Evolutionary conservation across 1,140 invertebrate species (phyloP).

Genomic region (Leguminivora glycinivorella): DNA sequence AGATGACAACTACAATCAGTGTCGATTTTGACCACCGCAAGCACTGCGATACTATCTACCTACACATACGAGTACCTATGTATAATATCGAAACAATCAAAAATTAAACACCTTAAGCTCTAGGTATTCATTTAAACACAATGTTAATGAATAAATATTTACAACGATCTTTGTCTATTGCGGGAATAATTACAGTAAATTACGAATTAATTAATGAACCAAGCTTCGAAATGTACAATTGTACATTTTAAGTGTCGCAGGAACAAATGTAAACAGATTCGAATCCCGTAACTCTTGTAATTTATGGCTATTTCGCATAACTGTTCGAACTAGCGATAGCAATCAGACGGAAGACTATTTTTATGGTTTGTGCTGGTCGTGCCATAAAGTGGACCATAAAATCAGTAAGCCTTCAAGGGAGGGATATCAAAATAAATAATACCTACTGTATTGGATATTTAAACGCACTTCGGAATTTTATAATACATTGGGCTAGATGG

Average conservation of each 20-base stretch:
- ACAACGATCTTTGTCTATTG: neutral
- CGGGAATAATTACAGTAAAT: neutral
- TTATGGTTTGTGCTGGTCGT: slow-evolving; percentile 68
- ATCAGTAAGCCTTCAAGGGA: slow-evolving; percentile 62
- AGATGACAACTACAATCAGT: no score
- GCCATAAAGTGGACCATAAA: slow-evolving; percentile 70
- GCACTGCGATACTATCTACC: no score
- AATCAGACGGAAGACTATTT: slow-evolving; percentile 71
- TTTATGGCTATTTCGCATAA: slow-evolving; percentile 66
- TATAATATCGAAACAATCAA: no score
- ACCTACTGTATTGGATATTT: slow-evolving; percentile 61
- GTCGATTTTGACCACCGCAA: no score
- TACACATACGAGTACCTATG: no score
- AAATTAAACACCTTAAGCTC: no score
- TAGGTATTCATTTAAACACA: neutral
- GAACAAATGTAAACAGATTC: slow-evolving; percentile 39
- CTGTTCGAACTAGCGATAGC: slow-evolving; percentile 56
- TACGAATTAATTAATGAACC: slow-evolving; percentile 3
- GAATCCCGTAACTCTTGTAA: slow-evolving; percentile 46
- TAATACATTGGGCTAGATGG: neutral
- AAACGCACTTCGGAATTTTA: slow-evolving; percentile 36
- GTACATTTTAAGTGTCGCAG: slow-evolving; percentile 28
- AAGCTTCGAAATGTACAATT: slow-evolving; percentile 2
- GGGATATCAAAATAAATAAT: slow-evolving; percentile 72
- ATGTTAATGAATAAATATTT: neutral